phyloP scores from a whole-genome alignment of 2,113 vertebrate species.

The Eulacestoma nigropectus region DNA sequence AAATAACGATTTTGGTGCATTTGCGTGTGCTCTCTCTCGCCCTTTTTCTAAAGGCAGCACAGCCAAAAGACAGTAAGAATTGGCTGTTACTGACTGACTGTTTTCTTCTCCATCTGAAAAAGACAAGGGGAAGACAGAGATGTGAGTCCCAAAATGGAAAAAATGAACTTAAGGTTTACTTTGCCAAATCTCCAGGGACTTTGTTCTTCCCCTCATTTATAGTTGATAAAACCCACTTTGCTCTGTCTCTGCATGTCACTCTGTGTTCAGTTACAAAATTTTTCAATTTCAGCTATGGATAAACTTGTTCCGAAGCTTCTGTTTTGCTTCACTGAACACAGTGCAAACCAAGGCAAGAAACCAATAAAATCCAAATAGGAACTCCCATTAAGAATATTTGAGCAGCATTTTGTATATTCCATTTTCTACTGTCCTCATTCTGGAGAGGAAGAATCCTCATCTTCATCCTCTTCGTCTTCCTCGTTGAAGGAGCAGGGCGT shows the following conservation, averaged over 20 bases:
- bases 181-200: background rate
- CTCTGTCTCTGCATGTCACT: background rate
- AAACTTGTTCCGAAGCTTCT: constrained; percentile 31
- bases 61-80: background rate
- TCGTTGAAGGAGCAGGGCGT: constrained; percentile 85
- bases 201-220: background rate
- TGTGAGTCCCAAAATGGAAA: background rate
- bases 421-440: constrained; percentile 72
- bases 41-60: background rate
- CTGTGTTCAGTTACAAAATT: background rate
- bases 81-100: background rate
- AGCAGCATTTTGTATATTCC: constrained; percentile 19
- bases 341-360: constrained; percentile 65
- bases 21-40: fast-evolving
- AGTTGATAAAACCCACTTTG: background rate
- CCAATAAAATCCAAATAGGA: constrained; percentile 56
- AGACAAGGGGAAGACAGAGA: background rate
- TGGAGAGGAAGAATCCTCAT: constrained; percentile 78
- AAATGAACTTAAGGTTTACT: background rate
- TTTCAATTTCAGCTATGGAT: background rate
- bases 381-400: constrained; percentile 50
- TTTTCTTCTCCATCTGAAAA: background rate
- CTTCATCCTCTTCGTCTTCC: constrained; percentile 80
- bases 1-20: background rate
- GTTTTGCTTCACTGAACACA: constrained; percentile 36